Evolutionary conservation across 2,113 vertebrate species (phyloP), one percentile per base, ranked within the genome.

Genomic region (Pangasianodon gigas): DNA sequence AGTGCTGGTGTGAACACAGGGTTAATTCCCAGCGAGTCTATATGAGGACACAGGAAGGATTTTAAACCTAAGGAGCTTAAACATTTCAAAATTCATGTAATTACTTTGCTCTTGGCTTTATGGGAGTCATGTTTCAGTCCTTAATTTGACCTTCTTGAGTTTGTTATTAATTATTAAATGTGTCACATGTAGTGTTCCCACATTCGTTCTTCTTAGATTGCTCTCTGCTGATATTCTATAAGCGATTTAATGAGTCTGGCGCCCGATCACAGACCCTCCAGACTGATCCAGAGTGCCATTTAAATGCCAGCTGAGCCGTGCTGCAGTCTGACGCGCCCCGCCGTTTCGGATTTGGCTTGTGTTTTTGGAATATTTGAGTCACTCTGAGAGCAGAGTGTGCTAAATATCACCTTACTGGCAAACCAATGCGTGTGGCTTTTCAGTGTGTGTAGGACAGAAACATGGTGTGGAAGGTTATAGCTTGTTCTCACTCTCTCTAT

Each of bases 141-240:
- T 48, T 11, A 11, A 80, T 7, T 24, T 10, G 46, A 48, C 41
- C 44, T 8, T 58, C 3, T 80, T 32, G 14, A 32, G 16, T 41
- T 37, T 29, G 5, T 6, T 24, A 1, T 58, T 60, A 41, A 44
- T 86, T 69, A 54, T n/a, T n/a, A 32, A 71, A 52, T 0, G 3
- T 85, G 24, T n/a, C 13, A 7, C 29, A 48, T 41, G n/a, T 69
- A 19, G 62, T 41, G 56, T 26, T 87, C 41, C 69, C 32, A 83
- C n/a, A 8, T 48, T 29, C 48, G 10, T 29, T 44, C 29, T 80
- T 51, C 77, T 41, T 74, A 24, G 62, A 85, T 83, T 65, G 81
- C 65, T 89, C 85, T 44, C 54, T 54, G 9, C 54, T 56, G 87
- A 67, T 74, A 75, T 89, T 74, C 62, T 91, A 48, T 14, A 54